phyloP scores from a whole-genome alignment of 2,113 vertebrate genomes.

The Sylvietta virens region DNA sequence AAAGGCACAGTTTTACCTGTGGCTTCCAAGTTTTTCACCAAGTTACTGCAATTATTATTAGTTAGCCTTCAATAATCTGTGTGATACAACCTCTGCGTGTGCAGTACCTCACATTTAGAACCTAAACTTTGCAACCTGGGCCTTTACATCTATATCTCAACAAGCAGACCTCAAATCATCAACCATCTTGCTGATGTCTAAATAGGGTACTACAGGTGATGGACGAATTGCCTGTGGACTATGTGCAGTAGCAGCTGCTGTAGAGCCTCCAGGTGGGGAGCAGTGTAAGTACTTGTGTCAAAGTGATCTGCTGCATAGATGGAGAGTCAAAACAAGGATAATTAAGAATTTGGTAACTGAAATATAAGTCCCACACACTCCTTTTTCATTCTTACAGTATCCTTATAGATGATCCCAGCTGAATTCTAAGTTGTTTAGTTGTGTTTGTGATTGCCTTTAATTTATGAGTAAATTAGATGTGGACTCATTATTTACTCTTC shows the following conservation, averaged over 20 bases:
- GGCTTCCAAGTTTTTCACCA: neutral
- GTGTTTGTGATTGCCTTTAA: neutral
- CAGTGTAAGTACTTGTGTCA: neutral
- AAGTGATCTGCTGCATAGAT: neutral
- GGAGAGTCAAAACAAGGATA: neutral
- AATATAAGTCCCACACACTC: neutral
- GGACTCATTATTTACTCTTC: neutral
- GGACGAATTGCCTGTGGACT: neutral
- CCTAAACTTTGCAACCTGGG: neutral
- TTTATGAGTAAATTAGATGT: neutral
- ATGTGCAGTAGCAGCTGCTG: accelerated
- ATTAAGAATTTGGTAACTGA: neutral
- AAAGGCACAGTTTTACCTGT: neutral
- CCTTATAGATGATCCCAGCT: neutral
- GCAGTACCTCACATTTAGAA: neutral
- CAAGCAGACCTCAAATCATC: neutral
- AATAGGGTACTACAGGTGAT: neutral
- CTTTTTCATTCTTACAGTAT: neutral
- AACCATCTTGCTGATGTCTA: neutral
- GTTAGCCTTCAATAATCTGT: neutral
- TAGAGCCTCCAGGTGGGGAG: neutral
- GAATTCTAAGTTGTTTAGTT: neutral
- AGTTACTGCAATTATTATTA: neutral
- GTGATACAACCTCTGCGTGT: neutral
- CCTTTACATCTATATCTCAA: neutral